phyloP scores from a whole-genome alignment of 1,140 invertebrate genomes.

The Heliothis virescens region DNA sequence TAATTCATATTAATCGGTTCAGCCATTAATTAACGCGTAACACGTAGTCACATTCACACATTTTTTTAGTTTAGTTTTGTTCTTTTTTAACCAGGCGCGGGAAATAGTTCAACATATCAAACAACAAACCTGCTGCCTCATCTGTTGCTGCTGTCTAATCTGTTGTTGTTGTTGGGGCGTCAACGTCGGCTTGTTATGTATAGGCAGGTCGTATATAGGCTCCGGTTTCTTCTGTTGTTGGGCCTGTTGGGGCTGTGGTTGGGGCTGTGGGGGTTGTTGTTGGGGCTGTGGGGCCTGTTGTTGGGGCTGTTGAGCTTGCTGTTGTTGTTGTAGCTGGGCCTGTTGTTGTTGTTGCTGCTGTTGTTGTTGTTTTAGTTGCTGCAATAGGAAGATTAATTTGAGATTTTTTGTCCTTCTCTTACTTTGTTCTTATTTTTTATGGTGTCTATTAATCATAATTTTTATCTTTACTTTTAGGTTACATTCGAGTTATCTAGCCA shows the following conservation, averaged over 20 bases:
- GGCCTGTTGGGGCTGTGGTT: conserved; percentile 56
- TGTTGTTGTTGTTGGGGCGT: conserved; percentile 74
- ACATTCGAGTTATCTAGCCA: too few species aligned
- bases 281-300: conserved; percentile 53
- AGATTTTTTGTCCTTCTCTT: too few species aligned
- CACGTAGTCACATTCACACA: too few species aligned
- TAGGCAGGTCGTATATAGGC: conserved; percentile 78
- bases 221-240: conserved; percentile 72
- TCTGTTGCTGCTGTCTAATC: conserved; percentile 57
- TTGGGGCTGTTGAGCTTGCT: conserved; percentile 46
- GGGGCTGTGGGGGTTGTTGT: background rate
- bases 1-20: too few species aligned
- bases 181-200: conserved; percentile 77
- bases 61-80: too few species aligned
- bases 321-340: conserved; percentile 54
- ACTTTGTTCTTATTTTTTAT: too few species aligned
- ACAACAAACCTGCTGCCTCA: background rate
- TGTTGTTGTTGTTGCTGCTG: conserved; percentile 58
- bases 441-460: too few species aligned
- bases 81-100: too few species aligned
- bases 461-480: too few species aligned
- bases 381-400: too few species aligned
- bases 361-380: conserved; percentile 70
- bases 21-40: too few species aligned
- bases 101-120: too few species aligned